phyloP scores from a whole-genome alignment of 2,888 invertebrate species.

The Diaprepes abbreviatus region DNA sequence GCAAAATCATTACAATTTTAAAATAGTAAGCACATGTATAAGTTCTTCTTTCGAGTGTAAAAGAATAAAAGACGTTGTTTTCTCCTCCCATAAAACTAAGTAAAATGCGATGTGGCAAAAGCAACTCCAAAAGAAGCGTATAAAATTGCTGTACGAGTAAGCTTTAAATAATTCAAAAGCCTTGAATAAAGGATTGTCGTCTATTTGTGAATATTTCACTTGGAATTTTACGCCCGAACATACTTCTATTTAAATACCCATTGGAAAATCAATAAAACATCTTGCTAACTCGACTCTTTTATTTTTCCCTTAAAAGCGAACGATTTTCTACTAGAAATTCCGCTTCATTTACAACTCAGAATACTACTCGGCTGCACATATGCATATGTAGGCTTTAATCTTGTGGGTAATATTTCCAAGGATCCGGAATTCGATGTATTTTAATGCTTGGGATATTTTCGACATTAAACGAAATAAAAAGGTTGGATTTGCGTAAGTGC shows the following conservation, averaged over 20 bases:
- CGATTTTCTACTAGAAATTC: constrained; percentile 30
- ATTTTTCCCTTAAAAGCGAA: constrained; percentile 19
- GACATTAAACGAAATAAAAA: background rate
- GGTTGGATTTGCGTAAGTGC: background rate
- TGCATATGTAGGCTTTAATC: background rate
- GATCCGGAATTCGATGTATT: background rate
- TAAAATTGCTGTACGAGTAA: constrained; percentile 13
- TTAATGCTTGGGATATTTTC: background rate
- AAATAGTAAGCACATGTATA: constrained; percentile 6
- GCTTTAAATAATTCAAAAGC: constrained; percentile 13
- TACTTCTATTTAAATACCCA: constrained; percentile 34
- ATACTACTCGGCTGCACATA: constrained; percentile 21
- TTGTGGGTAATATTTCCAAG: background rate
- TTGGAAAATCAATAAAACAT: constrained; percentile 34
- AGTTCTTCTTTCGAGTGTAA: background rate
- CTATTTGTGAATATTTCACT: constrained; percentile 28
- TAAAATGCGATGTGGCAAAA: constrained; percentile 18
- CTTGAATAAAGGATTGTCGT: constrained; percentile 22
- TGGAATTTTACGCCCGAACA: constrained; percentile 22
- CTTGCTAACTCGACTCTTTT: constrained; percentile 29
- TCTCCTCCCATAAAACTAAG: constrained; percentile 14
- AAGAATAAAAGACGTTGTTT: constrained; percentile 11
- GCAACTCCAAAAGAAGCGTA: background rate
- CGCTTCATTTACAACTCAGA: constrained; percentile 27
- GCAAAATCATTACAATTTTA: constrained; percentile 13